Evolutionary conservation across 2,113 vertebrate genomes (phyloP).

Genomic region (Isurus oxyrinchus): DNA sequence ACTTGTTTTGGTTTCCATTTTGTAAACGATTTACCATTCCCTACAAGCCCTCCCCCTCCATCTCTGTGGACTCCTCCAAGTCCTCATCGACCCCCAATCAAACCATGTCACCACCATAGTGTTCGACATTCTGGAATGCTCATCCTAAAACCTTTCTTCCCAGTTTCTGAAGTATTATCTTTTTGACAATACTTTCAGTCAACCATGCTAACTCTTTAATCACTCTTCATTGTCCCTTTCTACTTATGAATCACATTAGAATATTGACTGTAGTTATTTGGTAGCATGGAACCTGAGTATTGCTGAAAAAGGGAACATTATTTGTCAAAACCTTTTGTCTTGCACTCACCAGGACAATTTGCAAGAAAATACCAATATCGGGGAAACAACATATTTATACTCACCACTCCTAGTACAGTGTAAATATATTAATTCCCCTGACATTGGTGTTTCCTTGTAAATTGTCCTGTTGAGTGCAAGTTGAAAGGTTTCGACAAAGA

Average conservation of each 20-base stretch:
- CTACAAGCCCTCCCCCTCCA: neutral
- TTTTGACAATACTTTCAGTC: neutral
- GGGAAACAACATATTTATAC: too few species aligned
- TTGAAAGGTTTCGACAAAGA: too few species aligned
- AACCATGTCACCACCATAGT: neutral
- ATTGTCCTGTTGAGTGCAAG: too few species aligned
- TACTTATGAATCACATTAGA: neutral
- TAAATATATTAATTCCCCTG: too few species aligned
- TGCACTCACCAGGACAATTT: too few species aligned
- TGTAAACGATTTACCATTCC: neutral
- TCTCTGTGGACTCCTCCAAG: neutral
- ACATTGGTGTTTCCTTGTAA: too few species aligned
- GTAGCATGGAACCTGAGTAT: too few species aligned
- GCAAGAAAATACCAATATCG: too few species aligned
- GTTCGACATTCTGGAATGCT: neutral
- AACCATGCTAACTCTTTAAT: neutral
- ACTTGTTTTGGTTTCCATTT: neutral
- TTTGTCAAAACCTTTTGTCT: too few species aligned
- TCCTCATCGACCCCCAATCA: neutral
- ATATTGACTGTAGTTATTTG: neutral
- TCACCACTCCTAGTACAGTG: too few species aligned
- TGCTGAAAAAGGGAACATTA: too few species aligned
- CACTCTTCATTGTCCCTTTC: neutral
- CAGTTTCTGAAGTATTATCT: neutral
- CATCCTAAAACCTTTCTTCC: neutral